Evolutionary conservation across 2,888 invertebrate species (phyloP).

Genomic region (Brachynemurus nebulosus): DNA sequence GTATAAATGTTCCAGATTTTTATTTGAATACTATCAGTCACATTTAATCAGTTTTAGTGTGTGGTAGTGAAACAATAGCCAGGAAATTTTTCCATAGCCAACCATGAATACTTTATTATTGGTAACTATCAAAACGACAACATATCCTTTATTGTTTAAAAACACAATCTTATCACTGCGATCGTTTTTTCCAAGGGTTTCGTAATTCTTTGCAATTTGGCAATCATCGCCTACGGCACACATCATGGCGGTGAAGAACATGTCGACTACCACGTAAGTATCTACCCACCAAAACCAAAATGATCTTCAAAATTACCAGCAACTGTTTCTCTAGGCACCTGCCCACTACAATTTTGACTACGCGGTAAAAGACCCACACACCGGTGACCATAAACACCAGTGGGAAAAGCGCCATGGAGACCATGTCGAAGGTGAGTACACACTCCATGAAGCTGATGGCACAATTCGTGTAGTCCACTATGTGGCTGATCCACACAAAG

Average conservation of each 20-base stretch:
- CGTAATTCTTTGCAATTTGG: no score
- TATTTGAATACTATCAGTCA: no score
- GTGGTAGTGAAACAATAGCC: no score
- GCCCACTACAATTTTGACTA: slow-evolving; percentile 15
- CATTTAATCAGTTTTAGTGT: no score
- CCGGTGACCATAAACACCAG: slow-evolving; percentile 17
- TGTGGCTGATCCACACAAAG: slow-evolving; percentile 19
- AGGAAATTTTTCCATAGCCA: no score
- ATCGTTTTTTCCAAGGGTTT: no score
- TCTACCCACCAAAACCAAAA: background rate
- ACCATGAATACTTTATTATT: no score
- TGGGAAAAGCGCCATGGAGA: slow-evolving; percentile 22
- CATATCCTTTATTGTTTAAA: no score
- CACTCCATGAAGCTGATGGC: slow-evolving; percentile 16
- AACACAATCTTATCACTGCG: no score
- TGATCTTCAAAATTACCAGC: background rate
- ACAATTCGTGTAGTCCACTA: slow-evolving; percentile 21
- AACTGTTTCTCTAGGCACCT: slow-evolving; percentile 6
- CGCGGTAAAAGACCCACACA: slow-evolving; percentile 15
- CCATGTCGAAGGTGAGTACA: slow-evolving; percentile 19
- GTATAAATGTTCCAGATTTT: no score
- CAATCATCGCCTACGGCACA: no score
- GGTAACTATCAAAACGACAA: no score
- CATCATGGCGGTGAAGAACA: slow-evolving; percentile 1
- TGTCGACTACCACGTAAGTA: background rate